Evolutionary conservation across 2,888 invertebrate genomes (phyloP).

Genomic region (Perizoma affinitatum): DNA sequence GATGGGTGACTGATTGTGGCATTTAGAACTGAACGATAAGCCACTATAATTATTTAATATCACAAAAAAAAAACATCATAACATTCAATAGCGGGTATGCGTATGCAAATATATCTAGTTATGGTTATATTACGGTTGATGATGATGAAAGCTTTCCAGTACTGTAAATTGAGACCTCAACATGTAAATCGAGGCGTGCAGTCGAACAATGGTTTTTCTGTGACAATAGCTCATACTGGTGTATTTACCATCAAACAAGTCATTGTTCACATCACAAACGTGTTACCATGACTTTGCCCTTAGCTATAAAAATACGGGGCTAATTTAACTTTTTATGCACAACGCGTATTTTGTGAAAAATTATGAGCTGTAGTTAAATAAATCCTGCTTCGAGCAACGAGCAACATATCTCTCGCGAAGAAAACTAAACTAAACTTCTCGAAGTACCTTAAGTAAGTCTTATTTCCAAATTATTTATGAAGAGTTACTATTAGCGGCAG

Average conservation of each 20-base stretch:
- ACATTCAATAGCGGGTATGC: no score
- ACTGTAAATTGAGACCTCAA: constrained; percentile 35
- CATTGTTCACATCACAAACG: constrained; percentile 31
- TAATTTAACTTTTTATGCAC: constrained; percentile 49
- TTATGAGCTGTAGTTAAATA: constrained; percentile 1
- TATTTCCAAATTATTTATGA: no score
- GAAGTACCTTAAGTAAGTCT: no score
- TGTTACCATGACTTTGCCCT: constrained; percentile 30
- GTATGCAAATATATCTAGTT: no score
- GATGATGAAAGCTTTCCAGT: constrained; percentile 5
- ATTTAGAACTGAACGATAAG: no score
- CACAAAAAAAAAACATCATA: no score
- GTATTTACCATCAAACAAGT: constrained; percentile 25
- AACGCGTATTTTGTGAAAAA: constrained; percentile 8
- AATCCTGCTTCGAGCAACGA: no score
- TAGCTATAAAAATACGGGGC: constrained; percentile 40
- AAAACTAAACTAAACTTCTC: no score
- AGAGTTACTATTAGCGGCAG: no score
- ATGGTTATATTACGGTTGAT: neutral
- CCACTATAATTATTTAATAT: no score
- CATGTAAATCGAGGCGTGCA: constrained; percentile 25
- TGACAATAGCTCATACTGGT: constrained; percentile 26
- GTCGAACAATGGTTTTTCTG: constrained; percentile 33
- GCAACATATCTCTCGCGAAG: no score
- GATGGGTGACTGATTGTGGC: no score